Base-by-base conservation (phyloP, 2,797 vertebrate species). In the Gymnothorax javanicus region DNA sequence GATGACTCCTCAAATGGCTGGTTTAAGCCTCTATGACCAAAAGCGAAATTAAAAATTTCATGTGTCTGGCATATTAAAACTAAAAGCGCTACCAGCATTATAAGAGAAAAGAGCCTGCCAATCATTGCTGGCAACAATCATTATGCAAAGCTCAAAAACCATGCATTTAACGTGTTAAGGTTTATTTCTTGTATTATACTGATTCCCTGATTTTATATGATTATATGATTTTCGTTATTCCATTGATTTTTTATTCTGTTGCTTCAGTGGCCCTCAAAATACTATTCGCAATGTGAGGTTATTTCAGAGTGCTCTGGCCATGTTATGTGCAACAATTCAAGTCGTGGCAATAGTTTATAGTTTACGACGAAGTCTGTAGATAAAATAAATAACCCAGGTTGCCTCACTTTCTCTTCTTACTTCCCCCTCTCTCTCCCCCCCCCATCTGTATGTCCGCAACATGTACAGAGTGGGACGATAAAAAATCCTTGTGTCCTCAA, bases 61-160 rank as follows among this genome's bases (percentile, higher is more conserved):
- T 75, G 50, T 17, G 7, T 73, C n/a, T 25, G 69, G 25, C 13
- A 27, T 33, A 25, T 33, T 73, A 27, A 33, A 73, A 73, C 25
- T 17, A 33, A 75, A 75, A 2, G 33, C 33, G 33, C 7, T 75
- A 43, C 71, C 33, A 43, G 33, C 33, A 43, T 43, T 43, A 75
- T 3, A 33, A 43, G 8, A 25, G 25, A 87, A 83, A 60, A 86
- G 86, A 52, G 86, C 90, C 90, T 92, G 91, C 91, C 90, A 89
- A 88, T 91, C 92, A 0, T 15, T 17, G 75, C 75, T 27, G 8
- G 7, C 20, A 27, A 73, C n/a, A 73, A 1, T 73, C 25, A 75
- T 75, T 43, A 50, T 3, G 27, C 27, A 75, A 15, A 43, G 27
- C 71, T 75, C 71, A 43, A 12, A 50, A 67, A 50, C 71, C 71